These are phyloP conservation scores for Rhopalosiphum nymphaeae DNA, from an alignment of 2,888 invertebrate genomes.

Conservation along the genomic window DNA sequence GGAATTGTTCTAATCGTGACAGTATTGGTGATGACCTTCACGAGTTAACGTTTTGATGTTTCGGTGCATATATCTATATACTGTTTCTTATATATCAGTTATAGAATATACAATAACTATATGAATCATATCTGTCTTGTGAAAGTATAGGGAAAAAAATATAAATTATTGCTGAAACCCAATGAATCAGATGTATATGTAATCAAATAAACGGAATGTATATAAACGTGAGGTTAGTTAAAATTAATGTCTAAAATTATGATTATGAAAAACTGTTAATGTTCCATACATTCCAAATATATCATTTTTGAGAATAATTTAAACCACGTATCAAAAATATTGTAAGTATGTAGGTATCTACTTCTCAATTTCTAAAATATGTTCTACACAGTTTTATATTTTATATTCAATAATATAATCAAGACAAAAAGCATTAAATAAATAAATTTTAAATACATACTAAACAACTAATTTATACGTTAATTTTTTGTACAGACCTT, in stretches of 20 bases:
- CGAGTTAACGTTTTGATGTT: not conserved
- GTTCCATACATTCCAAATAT: not conserved
- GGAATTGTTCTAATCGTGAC: constrained; percentile 18
- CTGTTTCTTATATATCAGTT: not conserved
- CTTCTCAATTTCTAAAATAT: not conserved
- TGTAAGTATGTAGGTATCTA: not conserved
- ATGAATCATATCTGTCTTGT: not conserved
- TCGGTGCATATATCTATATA: not conserved
- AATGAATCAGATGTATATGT: constrained; percentile 26
- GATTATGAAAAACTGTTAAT: not conserved
- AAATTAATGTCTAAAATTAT: not conserved
- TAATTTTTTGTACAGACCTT: not conserved
- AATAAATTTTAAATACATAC: not conserved
- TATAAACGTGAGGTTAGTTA: not conserved
- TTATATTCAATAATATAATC: not conserved
- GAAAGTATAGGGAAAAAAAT: constrained; percentile 39
- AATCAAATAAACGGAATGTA: not conserved
- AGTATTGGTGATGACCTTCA: constrained; percentile 23
- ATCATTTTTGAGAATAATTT: not conserved
- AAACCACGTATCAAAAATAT: not conserved
- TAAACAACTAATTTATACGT: not conserved
- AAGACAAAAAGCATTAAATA: not conserved
- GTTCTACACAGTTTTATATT: not conserved
- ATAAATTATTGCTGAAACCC: constrained; percentile 3
- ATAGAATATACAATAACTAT: not conserved